Evolutionary conservation across 2,888 invertebrate species (phyloP).

Genomic region (Macaria notata): DNA sequence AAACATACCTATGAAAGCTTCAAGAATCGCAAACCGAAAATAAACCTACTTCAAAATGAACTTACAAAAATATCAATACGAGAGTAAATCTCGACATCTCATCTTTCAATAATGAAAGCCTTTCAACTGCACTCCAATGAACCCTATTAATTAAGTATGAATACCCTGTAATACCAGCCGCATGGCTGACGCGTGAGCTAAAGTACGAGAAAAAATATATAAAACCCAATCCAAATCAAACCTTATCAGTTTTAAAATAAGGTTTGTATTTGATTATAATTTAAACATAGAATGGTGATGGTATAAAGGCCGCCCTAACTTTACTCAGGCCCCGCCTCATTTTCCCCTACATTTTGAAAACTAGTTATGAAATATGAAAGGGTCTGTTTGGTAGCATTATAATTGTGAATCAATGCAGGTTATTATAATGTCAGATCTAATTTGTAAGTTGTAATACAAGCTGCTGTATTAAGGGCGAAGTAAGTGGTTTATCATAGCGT

Average conservation of each 20-base stretch:
- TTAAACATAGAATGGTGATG: not conserved
- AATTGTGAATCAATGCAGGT: conserved; percentile 72
- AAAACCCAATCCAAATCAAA: not conserved
- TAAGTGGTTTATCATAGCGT: conserved; percentile 61
- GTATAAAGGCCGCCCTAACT: conserved; percentile 22
- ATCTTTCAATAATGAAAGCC: conserved; percentile 53
- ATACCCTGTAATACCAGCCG: conserved; percentile 74
- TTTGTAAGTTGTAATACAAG: conserved; percentile 52
- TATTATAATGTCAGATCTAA: conserved; percentile 76
- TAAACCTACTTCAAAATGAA: no score
- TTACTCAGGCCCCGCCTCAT: conserved; percentile 56
- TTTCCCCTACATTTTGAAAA: conserved; percentile 49
- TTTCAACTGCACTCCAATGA: conserved; percentile 37
- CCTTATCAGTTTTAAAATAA: no score
- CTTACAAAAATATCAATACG: conserved; percentile 1
- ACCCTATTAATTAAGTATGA: conserved; percentile 78
- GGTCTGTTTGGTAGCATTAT: conserved; percentile 55
- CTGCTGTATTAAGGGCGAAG: conserved; percentile 8
- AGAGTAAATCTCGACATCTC: conserved; percentile 14
- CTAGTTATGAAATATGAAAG: conserved; percentile 73
- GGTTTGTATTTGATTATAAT: not conserved
- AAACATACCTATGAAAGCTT: no score
- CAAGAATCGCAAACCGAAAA: no score
- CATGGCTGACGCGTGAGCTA: conserved; percentile 68
- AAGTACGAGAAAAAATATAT: conserved; percentile 27